Percentiles rank a stretch among this genome's conserved stretches.
Conservation (phyloP, 2,113 vertebrate genomes). For the Sylvia atricapilla region DNA sequence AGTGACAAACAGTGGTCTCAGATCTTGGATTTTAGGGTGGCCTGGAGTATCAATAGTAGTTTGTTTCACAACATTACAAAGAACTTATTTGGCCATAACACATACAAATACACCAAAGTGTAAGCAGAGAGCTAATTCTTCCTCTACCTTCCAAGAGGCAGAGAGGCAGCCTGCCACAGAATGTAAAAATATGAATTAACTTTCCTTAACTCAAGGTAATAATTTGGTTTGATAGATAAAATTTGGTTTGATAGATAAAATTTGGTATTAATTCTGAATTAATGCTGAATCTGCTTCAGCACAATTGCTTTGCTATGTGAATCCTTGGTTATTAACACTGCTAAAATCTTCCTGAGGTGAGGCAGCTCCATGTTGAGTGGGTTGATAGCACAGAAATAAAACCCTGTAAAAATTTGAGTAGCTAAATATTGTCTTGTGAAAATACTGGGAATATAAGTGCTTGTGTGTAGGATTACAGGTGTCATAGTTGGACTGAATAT, state of each 20-base stretch:
- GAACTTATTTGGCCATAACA: neutral
- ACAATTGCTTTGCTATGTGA: neutral
- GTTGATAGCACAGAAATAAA: neutral
- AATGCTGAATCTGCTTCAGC: neutral
- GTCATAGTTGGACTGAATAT: neutral
- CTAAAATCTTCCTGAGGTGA: neutral
- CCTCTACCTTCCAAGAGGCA: neutral
- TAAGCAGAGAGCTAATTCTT: neutral
- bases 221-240: neutral
- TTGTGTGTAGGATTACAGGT: neutral
- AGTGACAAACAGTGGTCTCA: neutral
- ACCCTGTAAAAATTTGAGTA: neutral
- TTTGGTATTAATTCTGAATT: neutral
- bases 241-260: slow-evolving; percentile 14
- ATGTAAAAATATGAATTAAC: neutral
- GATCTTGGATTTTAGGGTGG: slow-evolving; percentile 11
- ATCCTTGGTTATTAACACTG: neutral
- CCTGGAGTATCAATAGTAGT: neutral
- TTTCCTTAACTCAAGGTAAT: neutral
- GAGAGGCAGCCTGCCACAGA: neutral
- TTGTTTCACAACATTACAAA: neutral
- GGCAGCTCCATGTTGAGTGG: neutral
- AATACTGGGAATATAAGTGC: neutral
- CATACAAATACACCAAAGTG: neutral
- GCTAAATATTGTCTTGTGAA: neutral